Conservation (phyloP, 1,140 invertebrate species). For the Battus philenor region DNA sequence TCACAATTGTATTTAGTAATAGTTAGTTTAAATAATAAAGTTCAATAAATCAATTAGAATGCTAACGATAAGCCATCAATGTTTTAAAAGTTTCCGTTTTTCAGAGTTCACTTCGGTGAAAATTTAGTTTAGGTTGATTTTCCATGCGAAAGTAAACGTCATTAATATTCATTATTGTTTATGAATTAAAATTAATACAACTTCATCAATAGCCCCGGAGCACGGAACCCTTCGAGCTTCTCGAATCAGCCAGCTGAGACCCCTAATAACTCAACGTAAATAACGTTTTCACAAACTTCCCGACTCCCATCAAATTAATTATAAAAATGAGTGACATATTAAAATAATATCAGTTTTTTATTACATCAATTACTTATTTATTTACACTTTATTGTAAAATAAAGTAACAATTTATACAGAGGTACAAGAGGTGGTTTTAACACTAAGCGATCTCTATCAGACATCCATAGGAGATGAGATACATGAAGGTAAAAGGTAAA, state of each 20-base stretch:
- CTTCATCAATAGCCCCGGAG: constrained; percentile 28
- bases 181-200: constrained; percentile 42
- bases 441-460: too few species aligned
- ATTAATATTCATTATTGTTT: constrained; percentile 47
- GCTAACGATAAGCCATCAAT: constrained; percentile 1
- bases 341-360: constrained; percentile 13
- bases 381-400: too few species aligned
- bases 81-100: constrained; percentile 20
- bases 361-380: too few species aligned
- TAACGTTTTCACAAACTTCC: constrained; percentile 10
- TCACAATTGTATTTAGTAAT: too few species aligned
- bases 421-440: too few species aligned
- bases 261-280: constrained; percentile 20
- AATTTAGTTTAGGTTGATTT: constrained; percentile 20
- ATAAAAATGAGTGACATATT: constrained; percentile 15
- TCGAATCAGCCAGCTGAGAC: constrained; percentile 18
- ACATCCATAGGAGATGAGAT: too few species aligned
- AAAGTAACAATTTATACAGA: too few species aligned
- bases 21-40: constrained; percentile 3
- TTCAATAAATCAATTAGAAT: constrained; percentile 18
- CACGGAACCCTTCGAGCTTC: constrained; percentile 11
- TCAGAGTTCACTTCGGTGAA: background rate
- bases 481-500: too few species aligned
- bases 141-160: constrained; percentile 22
- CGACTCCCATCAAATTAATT: constrained; percentile 16